Percentiles rank a stretch among this genome's conserved stretches.
Conservation (phyloP, 64 coral and sea anemone genomes). For the Actinia tenebrosa region DNA sequence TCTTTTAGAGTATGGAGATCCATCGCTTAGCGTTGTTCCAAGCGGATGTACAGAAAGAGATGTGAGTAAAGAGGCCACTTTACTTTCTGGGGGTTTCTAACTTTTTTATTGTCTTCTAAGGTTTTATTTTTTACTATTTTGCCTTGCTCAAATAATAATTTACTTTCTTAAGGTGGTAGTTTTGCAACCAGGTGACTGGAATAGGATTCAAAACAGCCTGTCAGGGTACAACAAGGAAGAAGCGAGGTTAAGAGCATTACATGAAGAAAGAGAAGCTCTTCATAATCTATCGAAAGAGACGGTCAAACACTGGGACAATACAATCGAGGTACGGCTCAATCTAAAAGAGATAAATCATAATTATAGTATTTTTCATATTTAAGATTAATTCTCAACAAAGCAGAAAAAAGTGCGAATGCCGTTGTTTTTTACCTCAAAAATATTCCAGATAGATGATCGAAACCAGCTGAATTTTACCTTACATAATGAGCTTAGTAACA, state of each 20-base stretch:
- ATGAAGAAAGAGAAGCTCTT: conserved; percentile 71
- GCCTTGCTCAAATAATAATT: not conserved
- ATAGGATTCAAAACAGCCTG: conserved; percentile 90
- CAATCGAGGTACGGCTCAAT: conserved; percentile 66
- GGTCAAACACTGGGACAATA: conserved; percentile 96
- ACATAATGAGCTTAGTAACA: no score
- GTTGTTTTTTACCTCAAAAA: no score
- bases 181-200: conserved; percentile 86
- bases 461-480: no score
- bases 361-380: no score
- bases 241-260: conserved; percentile 55
- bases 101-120: not conserved
- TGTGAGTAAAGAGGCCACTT: conserved; percentile 15
- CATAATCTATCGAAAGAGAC: conserved; percentile 77
- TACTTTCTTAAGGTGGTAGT: conserved; percentile 63
- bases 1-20: not conserved
- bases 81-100: not conserved
- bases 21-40: conserved; percentile 37
- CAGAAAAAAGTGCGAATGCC: no score
- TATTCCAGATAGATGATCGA: no score
- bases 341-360: no score
- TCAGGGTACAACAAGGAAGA: conserved; percentile 91
- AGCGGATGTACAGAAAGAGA: conserved; percentile 49
- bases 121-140: not conserved
- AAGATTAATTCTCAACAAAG: not conserved